Evolutionary conservation across 1,140 invertebrate genomes (phyloP).

Genomic region (Formica selysi): DNA sequence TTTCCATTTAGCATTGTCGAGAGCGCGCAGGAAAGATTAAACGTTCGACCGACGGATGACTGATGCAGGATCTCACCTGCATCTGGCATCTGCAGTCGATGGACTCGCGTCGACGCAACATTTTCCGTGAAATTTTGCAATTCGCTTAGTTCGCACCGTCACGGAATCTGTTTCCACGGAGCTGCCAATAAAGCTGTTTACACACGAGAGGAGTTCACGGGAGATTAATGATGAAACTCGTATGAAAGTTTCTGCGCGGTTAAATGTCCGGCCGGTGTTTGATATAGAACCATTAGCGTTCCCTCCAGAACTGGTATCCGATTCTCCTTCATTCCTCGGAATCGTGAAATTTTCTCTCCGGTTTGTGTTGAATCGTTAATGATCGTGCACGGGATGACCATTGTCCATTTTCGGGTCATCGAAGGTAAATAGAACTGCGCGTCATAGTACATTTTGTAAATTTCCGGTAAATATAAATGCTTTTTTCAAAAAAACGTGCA

Average conservation of each 20-base stretch:
- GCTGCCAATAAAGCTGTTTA: conserved; percentile 81
- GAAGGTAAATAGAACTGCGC: background rate
- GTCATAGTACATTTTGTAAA: conserved; percentile 8
- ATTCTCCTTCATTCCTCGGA: conserved; percentile 65
- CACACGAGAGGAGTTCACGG: conserved; percentile 79
- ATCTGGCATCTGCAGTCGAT: conserved; percentile 68
- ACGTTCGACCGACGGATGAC: conserved; percentile 1
- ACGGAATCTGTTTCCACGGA: conserved; percentile 44
- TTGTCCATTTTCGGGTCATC: conserved; percentile 52
- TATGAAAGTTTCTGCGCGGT: conserved; percentile 72
- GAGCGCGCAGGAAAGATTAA: conserved; percentile 5
- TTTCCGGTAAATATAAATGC: background rate
- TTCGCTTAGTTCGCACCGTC: conserved; percentile 63
- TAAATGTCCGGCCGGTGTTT: conserved; percentile 81
- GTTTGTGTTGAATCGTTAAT: conserved; percentile 69
- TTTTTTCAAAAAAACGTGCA: background rate
- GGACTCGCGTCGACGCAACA: conserved; percentile 26
- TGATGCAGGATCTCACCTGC: conserved; percentile 68
- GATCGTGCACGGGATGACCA: conserved; percentile 60
- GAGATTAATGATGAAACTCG: conserved; percentile 83
- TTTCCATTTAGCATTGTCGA: conserved; percentile 55
- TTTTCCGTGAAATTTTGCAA: conserved; percentile 75
- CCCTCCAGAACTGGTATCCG: conserved; percentile 65
- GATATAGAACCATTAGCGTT: conserved; percentile 83
- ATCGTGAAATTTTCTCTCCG: conserved; percentile 48